Conservation (phyloP, 2,888 invertebrate species). For the Masnerella sp. region DNA sequence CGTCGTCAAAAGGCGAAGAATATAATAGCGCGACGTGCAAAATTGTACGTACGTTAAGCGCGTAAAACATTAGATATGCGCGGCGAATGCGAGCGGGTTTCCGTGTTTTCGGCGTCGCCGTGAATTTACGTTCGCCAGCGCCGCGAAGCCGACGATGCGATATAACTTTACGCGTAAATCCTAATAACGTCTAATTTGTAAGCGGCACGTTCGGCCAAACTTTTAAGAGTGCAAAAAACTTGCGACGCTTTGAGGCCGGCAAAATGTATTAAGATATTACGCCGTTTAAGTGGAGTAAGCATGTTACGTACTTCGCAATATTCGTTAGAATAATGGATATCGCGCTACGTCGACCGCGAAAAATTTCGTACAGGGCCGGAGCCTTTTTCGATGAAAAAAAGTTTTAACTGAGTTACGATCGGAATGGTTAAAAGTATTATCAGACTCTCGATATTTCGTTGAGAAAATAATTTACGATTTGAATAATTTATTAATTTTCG, state of each 20-base stretch:
- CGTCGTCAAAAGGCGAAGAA: constrained; percentile 35
- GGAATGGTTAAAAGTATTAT: no score
- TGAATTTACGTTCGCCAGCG: constrained; percentile 60
- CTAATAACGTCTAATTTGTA: constrained; percentile 71
- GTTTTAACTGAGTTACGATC: not conserved
- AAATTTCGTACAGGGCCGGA: constrained; percentile 1
- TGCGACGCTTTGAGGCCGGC: constrained; percentile 37
- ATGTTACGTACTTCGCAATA: constrained; percentile 50
- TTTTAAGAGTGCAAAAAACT: constrained; percentile 62
- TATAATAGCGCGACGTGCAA: constrained; percentile 39
- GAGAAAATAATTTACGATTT: no score
- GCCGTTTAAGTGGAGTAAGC: constrained; percentile 49
- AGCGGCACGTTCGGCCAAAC: constrained; percentile 63
- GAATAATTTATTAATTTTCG: no score
- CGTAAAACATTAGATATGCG: constrained; percentile 63
- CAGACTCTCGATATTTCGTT: no score
- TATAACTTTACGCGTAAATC: constrained; percentile 70
- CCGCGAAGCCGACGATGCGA: constrained; percentile 60
- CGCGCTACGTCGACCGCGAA: constrained; percentile 32
- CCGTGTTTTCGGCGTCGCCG: constrained; percentile 63
- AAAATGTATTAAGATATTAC: constrained; percentile 57
- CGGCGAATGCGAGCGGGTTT: constrained; percentile 58
- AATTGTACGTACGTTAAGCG: constrained; percentile 51
- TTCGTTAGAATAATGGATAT: constrained; percentile 53
- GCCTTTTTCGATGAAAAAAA: constrained; percentile 10